phyloP scores from a whole-genome alignment of 1,140 invertebrate species.

The Cydia pomonella region DNA sequence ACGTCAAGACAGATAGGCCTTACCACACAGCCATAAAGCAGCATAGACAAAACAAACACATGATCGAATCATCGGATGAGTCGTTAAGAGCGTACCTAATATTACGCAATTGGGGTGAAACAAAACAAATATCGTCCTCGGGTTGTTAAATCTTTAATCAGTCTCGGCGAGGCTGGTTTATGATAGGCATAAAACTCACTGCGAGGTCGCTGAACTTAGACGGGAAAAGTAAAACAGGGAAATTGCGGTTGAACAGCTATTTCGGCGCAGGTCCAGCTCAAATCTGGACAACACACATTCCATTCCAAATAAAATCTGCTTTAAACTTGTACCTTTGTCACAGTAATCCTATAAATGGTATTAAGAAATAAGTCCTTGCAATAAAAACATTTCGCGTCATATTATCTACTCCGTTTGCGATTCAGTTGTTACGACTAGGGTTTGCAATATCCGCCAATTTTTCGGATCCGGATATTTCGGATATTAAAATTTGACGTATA shows the following conservation, averaged over 20 bases:
- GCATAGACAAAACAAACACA: slow-evolving; percentile 22
- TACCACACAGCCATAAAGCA: slow-evolving; percentile 11
- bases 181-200: slow-evolving; percentile 52
- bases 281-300: background rate
- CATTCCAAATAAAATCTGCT: too few relatives aligned
- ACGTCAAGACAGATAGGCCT: background rate
- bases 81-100: slow-evolving; percentile 14
- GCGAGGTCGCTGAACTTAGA: slow-evolving; percentile 39
- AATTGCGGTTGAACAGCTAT: background rate
- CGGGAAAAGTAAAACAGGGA: slow-evolving; percentile 21
- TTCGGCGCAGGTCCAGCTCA: background rate
- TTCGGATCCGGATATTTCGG: too few relatives aligned
- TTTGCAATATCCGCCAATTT: too few relatives aligned
- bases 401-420: background rate
- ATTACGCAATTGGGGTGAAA: slow-evolving; percentile 32
- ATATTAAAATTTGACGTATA: too few relatives aligned
- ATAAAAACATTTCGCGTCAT: background rate
- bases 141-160: slow-evolving; percentile 57
- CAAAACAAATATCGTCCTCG: slow-evolving; percentile 31
- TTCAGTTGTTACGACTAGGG: background rate
- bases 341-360: too few relatives aligned
- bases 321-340: too few relatives aligned
- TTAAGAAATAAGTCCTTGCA: background rate
- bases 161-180: slow-evolving; percentile 65
- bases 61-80: background rate